These are phyloP conservation scores for Sarcophaga rosellei DNA, from an alignment of 2,888 invertebrate genomes.

Conservation along the genomic window DNA sequence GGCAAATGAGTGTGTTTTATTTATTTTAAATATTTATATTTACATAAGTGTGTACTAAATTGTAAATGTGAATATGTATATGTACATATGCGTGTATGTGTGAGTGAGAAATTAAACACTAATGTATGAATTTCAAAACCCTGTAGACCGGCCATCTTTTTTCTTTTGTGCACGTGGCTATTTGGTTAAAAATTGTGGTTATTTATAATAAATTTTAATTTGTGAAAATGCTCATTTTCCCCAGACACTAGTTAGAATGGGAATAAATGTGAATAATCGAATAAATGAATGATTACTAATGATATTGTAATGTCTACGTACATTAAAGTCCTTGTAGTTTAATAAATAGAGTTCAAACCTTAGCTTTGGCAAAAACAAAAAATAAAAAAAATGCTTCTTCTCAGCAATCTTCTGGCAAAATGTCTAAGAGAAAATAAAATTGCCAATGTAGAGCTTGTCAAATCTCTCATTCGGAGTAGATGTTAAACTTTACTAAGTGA, in stretches of 20 bases:
- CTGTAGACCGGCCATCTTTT: constrained; percentile 10
- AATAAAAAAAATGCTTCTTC: too few relatives aligned
- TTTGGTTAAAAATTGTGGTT: constrained; percentile 57
- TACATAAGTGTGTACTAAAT: too few relatives aligned
- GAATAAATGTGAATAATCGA: constrained; percentile 4
- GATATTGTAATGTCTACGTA: background rate
- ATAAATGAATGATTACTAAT: background rate
- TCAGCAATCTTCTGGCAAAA: too few relatives aligned
- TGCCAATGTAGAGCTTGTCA: too few relatives aligned
- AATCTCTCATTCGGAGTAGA: too few relatives aligned
- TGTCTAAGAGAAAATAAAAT: too few relatives aligned
- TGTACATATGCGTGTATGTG: too few relatives aligned
- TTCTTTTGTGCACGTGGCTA: constrained; percentile 44
- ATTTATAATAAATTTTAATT: constrained; percentile 56
- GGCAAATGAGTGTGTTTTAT: background rate
- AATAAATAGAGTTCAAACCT: background rate
- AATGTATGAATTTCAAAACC: constrained; percentile 15
- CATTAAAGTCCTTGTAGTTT: background rate
- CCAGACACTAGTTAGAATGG: background rate
- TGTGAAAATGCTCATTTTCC: constrained; percentile 27
- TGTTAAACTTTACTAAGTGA: too few relatives aligned
- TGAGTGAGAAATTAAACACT: constrained; percentile 25
- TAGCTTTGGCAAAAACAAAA: too few relatives aligned
- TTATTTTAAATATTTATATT: background rate
- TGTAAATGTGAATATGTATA: background rate